Percentiles rank a stretch among this genome's conserved stretches.
Evolutionary conservation across 1,140 invertebrate genomes (phyloP).

Genomic region (Orchesella cincta): DNA sequence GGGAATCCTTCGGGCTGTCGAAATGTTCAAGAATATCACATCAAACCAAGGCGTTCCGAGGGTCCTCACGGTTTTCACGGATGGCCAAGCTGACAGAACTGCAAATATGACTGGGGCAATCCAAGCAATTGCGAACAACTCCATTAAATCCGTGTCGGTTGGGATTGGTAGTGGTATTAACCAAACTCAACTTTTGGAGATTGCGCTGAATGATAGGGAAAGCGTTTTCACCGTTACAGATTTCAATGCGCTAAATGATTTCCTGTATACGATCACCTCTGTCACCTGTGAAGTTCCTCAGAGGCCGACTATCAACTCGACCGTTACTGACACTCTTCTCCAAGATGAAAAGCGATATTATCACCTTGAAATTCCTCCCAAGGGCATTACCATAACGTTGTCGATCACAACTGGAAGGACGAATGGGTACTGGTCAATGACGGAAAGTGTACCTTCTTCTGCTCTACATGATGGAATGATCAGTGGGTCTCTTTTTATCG

Average conservation of each 20-base stretch:
- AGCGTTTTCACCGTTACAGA: neutral
- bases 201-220: neutral
- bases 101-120: neutral
- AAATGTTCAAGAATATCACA: neutral
- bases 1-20: neutral
- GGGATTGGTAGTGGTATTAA: conserved; percentile 10
- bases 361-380: neutral
- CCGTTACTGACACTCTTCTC: neutral
- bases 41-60: neutral
- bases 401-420: neutral
- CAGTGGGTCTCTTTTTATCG: neutral
- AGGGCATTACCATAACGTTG: neutral
- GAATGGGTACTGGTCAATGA: neutral
- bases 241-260: neutral
- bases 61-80: neutral
- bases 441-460: neutral
- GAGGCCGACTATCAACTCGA: neutral
- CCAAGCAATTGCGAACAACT: neutral
- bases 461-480: neutral
- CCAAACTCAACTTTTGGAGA: neutral
- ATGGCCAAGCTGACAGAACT: neutral
- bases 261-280: neutral
- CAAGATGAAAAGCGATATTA: neutral
- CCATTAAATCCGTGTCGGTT: neutral
- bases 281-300: neutral